Evolutionary conservation across 2,797 vertebrate genomes (phyloP).

Genomic region (Lycodopsis pacificus): DNA sequence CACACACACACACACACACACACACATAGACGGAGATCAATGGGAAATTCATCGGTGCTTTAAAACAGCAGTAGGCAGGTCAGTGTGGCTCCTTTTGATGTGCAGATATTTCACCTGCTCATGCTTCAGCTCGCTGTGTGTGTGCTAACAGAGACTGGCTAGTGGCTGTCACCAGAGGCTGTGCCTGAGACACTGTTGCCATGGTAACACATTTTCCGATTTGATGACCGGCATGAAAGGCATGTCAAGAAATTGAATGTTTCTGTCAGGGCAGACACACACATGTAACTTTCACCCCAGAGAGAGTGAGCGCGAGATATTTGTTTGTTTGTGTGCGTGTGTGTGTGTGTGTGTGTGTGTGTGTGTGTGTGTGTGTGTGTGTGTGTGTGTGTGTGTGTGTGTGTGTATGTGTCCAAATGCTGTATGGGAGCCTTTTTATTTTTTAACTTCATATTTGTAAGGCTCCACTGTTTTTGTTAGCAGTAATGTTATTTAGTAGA

Average conservation of each 20-base stretch:
- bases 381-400: neutral
- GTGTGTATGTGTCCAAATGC: neutral
- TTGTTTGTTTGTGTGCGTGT: neutral
- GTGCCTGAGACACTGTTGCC: constrained; percentile 75
- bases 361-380: constrained; percentile 7
- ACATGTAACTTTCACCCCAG: constrained; percentile 35
- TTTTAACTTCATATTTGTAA: neutral
- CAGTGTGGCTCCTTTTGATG: constrained; percentile 70
- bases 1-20: neutral
- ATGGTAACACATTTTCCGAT: constrained; percentile 78
- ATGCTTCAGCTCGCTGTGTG: constrained; percentile 18
- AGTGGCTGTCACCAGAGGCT: constrained; percentile 72
- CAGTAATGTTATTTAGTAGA: neutral
- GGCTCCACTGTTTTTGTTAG: neutral
- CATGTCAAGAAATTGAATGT: constrained; percentile 74
- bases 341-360: constrained; percentile 1
- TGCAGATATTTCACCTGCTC: constrained; percentile 72
- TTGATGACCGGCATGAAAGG: constrained; percentile 79
- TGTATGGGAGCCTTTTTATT: neutral
- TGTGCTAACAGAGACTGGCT: constrained; percentile 46
- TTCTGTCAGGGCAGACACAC: constrained; percentile 57
- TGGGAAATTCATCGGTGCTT: constrained; percentile 62
- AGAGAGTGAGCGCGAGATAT: neutral
- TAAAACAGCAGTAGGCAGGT: constrained; percentile 67
- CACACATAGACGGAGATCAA: constrained; percentile 56